Base-by-base conservation (phyloP, 1,140 invertebrate species). In the Nixonia krombeini region DNA sequence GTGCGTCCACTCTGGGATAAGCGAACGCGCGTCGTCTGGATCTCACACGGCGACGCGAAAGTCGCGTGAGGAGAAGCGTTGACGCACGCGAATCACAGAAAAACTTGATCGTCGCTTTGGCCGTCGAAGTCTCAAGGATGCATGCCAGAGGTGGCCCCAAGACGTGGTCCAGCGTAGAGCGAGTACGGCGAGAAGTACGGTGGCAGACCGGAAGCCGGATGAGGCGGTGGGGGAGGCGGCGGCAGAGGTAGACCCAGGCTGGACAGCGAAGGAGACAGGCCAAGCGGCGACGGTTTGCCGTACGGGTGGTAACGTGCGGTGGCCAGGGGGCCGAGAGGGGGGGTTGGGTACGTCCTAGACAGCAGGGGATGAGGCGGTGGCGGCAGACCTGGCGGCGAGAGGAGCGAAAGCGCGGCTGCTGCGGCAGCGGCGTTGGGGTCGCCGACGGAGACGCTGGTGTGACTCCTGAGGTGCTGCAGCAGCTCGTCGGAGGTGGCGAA, bases 401-500 rank as follows among this genome's bases (percentile, higher is more conserved):
- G 65, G 25, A 89, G 81, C 1, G 88, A 87, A 15, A 88, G 73
- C 40, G 86, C 80, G 46, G 87, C 78, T 12, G 87, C 87, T 23
- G 87, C 79, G 13, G 87, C 87, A 21, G 90, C 85, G 73, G 79
- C 50, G 1, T 31, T 61, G 73, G 42, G 33, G 57, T 79, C 58
- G 64, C 72, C 65, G 1, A 33, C 49, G 13, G 77, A 70, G 1
- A 81, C 78, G 52, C 83, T 85, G 0, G 95, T 96, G 79, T 98
- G 95, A 15, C 92, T 95, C 59, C 94, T 87, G 40, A 97, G 86
- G 85, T 98, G 96, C 72, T 94, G 91, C 33, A 97, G 86, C 1
- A 98, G 86, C 79, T 98, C 96, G 66, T 97, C 96, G 0, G 95
- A 95, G 33, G 90, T 91, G 8, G 89, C 85, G 77, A 97, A 97